Evolutionary conservation across 2,797 vertebrate species (phyloP), one percentile per base, ranked within the genome.

Genomic region (Lutjanus campechanus): DNA sequence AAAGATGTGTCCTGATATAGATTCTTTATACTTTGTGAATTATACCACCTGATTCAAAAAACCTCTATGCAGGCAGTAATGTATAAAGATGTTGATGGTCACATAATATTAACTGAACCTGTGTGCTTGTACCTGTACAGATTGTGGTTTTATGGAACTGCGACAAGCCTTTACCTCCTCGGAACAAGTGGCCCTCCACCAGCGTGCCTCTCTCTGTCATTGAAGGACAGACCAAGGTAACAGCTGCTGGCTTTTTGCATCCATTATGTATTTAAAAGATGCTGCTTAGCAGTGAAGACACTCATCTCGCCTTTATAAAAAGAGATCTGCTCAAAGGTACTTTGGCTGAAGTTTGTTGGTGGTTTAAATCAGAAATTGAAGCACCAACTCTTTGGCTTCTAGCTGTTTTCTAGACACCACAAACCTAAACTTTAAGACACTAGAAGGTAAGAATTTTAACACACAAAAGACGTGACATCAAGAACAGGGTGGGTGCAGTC

Each of bases 151-250:
- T 96, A 83, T 96, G 96, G 95, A 96, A 95, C 89, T 95, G 92
- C 77, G 95, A 96, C 83, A 96, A 94, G 85, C 94, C 95, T 90
- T 95, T 96, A 89, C 95, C 95, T 77, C 90, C 92, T 15, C 89
- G 91, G 88, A 95, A 85, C 92, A 96, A 95, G 91, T 96, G 96
- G 96, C 96, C 96, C 83, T 93, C 95, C 90, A 95, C 95, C 92
- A 91, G 91, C 70, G 95, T 95, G 92, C 95, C 95, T 94, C 93
- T 96, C 89, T 92, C 92, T 69, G 88, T 96, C 91, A 88, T 95
- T 22, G 92, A 96, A 92, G 95, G 94, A 92, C 94, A 95, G 78
- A 93, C 84, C 81, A 96, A 96, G 95, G 95, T 96, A 92, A 87
- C 68, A 76, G 81, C 87, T 85, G 76, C 70, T 40, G 77, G 63